These are phyloP conservation scores for Oxytorus armatus DNA, from an alignment of 2,888 invertebrate genomes.

Conservation along the genomic window DNA sequence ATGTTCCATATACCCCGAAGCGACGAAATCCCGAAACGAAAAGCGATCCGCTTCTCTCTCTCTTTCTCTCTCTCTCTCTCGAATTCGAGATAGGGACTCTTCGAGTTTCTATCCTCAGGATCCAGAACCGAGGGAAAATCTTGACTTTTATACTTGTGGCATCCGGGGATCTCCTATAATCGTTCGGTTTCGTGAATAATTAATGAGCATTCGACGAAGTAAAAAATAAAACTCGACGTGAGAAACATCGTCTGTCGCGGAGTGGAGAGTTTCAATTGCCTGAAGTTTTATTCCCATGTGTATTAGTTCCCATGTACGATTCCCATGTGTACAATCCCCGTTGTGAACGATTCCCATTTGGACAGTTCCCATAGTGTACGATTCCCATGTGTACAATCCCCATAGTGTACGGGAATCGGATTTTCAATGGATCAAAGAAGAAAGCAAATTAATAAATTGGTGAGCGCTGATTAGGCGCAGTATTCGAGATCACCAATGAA, in stretches of 20 bases:
- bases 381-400: too few relatives aligned
- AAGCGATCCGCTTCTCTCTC: constrained; percentile 33
- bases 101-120: constrained; percentile 6
- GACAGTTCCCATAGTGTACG: too few relatives aligned
- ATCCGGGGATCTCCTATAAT: constrained; percentile 42
- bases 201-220: constrained; percentile 31
- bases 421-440: too few relatives aligned
- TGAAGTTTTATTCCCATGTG: too few relatives aligned
- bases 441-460: too few relatives aligned
- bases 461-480: too few relatives aligned
- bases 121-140: constrained; percentile 39
- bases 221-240: not conserved
- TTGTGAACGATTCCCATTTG: too few relatives aligned
- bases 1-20: constrained; percentile 49
- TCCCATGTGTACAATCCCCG: too few relatives aligned
- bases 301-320: too few relatives aligned
- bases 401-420: too few relatives aligned
- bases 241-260: constrained; percentile 10
- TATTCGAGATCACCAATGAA: too few relatives aligned
- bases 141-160: constrained; percentile 47
- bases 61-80: constrained; percentile 25
- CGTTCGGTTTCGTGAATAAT: constrained; percentile 55
- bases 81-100: constrained; percentile 31
- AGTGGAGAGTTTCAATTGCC: too few relatives aligned
- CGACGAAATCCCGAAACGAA: constrained; percentile 52